Evolutionary conservation across 1,140 invertebrate species (phyloP), one percentile per base, ranked within the genome.

Genomic region (Dreissena polymorpha): DNA sequence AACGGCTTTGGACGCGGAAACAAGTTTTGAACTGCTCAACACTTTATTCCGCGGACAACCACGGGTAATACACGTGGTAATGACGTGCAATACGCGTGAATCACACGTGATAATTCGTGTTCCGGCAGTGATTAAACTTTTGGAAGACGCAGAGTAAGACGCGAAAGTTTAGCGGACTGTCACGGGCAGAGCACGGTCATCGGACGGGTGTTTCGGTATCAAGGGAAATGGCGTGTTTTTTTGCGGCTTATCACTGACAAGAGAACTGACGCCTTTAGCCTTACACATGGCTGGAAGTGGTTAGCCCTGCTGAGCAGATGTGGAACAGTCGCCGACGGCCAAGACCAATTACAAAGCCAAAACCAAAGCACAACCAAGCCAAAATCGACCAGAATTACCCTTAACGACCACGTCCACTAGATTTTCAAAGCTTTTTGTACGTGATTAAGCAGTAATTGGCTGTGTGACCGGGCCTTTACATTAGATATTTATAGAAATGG

Each of bases 371-470:
- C 39, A 39, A 39, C 39, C 39, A 39, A 39, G 39, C 39, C 39
- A 39, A 39, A 39, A 39, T 63, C 23, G 60, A 63, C 60, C 60
- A 63, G 23, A 63, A 63, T 63, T 63, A 63, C 60, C 60, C 2
- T 10, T 63, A 5, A 63, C 60, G 60, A 63, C 18, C 60, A 25
- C 60, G 60, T 63, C 60, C 60, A 25, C 60, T 10, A 63, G 60
- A 63, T 63, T 63, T 63, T 63, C 60, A 63, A n/a, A 63, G 23
- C 60, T 63, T 63, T 63, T 63, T 63, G 60, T 63, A 63, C 60
- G 60, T 63, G 60, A 63, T 63, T 63, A 63, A 63, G 60, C 60
- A n/a, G 60, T 63, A 63, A 63, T n/a, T n/a, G 18, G 60, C 60
- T 63, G 60, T 63, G 60, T 63, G 60, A 63, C 60, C 60, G 60